These are phyloP conservation scores for Clunio marinus DNA, from an alignment of 2,888 invertebrate genomes.

Conservation along the genomic window DNA sequence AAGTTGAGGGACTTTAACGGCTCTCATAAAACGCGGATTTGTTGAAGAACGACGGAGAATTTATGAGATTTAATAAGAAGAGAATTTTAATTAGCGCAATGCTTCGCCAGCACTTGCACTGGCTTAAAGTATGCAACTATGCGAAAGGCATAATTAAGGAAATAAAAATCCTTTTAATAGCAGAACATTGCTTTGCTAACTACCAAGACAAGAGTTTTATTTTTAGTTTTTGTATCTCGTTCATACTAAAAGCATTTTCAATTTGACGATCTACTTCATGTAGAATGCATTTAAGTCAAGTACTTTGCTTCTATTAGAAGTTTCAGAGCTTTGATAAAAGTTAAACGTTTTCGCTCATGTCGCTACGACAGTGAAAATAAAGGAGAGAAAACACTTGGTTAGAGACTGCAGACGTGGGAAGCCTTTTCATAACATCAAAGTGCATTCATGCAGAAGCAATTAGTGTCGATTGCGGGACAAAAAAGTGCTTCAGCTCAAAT, in stretches of 20 bases:
- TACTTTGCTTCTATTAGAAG: no score
- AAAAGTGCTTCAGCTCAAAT: background rate
- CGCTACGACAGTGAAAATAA: background rate
- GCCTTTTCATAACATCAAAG: background rate
- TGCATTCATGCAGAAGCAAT: slow-evolving; percentile 32
- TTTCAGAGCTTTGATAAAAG: background rate
- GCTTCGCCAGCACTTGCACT: background rate
- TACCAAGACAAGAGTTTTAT: no score
- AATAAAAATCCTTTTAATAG: background rate
- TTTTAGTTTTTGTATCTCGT: no score
- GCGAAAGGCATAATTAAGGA: slow-evolving; percentile 23
- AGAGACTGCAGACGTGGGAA: background rate
- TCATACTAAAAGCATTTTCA: no score
- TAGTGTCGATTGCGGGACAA: slow-evolving; percentile 21
- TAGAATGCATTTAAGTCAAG: no score
- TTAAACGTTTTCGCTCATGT: background rate
- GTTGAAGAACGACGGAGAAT: background rate
- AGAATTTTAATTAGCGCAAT: slow-evolving; percentile 34
- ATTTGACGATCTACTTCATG: no score
- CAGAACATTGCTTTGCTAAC: no score
- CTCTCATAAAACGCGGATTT: background rate
- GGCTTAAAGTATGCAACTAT: background rate
- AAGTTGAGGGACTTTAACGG: background rate
- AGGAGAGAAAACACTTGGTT: background rate
- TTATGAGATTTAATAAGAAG: slow-evolving; percentile 14